phyloP scores from a whole-genome alignment of 2,797 vertebrate genomes.

The Zalophus californianus region DNA sequence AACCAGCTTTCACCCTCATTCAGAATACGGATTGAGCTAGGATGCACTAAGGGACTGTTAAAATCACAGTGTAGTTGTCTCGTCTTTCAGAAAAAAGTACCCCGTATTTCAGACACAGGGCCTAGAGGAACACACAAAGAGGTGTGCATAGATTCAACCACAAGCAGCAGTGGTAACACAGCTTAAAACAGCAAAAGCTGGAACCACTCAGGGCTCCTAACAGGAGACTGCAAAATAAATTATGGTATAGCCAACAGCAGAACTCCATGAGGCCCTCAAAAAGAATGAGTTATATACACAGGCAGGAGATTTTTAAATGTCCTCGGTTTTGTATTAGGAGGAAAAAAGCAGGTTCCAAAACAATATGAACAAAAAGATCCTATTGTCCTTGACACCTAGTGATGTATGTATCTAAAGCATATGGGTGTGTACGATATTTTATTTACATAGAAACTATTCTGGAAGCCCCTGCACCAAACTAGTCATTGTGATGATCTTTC shows the following conservation, averaged over 20 bases:
- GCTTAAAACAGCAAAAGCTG: neutral
- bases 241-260: neutral
- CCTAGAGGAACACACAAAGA: neutral
- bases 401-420: neutral
- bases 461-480: neutral
- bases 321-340: neutral
- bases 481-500: neutral
- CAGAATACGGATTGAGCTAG: neutral
- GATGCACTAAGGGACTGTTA: neutral
- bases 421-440: neutral
- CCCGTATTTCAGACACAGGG: neutral
- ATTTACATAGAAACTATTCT: constrained; percentile 33
- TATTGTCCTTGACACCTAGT: neutral
- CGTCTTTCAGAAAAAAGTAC: neutral
- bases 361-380: neutral
- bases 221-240: neutral
- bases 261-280: neutral
- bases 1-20: neutral
- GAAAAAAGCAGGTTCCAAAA: constrained; percentile 12
- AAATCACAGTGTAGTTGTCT: neutral
- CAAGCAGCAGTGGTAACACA: neutral
- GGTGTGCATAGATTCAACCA: neutral
- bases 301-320: neutral
- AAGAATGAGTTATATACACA: neutral
- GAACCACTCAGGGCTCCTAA: neutral